A percentile compares a stretch with the other conserved stretches of the same genome.
Evolutionary conservation across 2,888 invertebrate genomes (phyloP).

Genomic region (Psylliodes chrysocephalus): DNA sequence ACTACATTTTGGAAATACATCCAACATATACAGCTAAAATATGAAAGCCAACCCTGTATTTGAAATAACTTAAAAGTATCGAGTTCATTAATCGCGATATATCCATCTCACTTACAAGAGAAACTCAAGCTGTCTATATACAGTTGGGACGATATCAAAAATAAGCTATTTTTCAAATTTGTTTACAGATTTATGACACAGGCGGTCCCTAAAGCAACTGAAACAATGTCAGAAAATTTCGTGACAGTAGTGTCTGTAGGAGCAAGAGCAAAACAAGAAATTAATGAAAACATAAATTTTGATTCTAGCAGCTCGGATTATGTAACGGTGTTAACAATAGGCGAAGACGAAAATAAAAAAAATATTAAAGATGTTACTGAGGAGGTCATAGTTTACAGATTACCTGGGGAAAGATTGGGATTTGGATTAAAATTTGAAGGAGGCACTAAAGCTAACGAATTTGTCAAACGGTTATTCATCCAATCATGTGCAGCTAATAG

Average conservation of each 20-base stretch:
- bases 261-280: constrained; percentile 52
- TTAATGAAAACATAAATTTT: constrained; percentile 44
- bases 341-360: constrained; percentile 59
- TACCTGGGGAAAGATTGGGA: constrained; percentile 90
- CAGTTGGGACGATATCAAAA: too few species aligned
- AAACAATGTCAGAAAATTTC: constrained; percentile 60
- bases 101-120: too few species aligned
- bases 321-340: constrained; percentile 72
- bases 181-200: constrained; percentile 40
- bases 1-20: too few species aligned
- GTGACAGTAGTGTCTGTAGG: constrained; percentile 74
- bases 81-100: too few species aligned
- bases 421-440: constrained; percentile 94
- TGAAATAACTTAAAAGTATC: too few species aligned
- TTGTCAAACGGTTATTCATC: constrained; percentile 83
- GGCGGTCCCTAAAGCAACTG: constrained; percentile 35
- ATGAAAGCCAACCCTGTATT: too few species aligned
- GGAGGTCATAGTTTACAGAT: constrained; percentile 82
- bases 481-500: constrained; percentile 90
- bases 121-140: too few species aligned
- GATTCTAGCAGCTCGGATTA: constrained; percentile 63
- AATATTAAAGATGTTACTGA: constrained; percentile 68
- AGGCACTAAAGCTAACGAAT: constrained; percentile 83
- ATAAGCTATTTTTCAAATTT: constrained; percentile 3
- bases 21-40: too few species aligned